Base-by-base conservation (phyloP, 2,113 vertebrate genomes). In the Neolamprologus ventralis region DNA sequence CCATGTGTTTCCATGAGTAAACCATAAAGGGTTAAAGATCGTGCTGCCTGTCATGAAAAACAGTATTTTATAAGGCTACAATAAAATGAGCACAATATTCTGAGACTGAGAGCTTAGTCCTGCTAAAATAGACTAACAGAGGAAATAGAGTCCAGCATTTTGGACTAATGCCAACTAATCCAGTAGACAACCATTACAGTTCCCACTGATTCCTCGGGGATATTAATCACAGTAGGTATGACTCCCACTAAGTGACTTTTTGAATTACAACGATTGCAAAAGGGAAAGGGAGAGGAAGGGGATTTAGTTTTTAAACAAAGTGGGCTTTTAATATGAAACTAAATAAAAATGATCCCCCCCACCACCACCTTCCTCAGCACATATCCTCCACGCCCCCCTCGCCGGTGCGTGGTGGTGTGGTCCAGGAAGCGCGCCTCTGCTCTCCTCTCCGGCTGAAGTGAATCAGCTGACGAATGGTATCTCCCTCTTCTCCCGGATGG, bases 361-460 rank as follows among this genome's bases (percentile, higher is more conserved):
- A 4, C 37, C 68, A 23, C 13, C 21, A 26, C 40, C 68, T 23
- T 7, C 60, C 49, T 28, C 21, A 23, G 42, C 57, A 54, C 31
- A 37, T 75, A 9, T 8, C 28, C 79, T 23, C 82, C 57, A 55
- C 63, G 63, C 63, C 90, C 90, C 90, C 90, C 73, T 90, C 89
- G 5, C 78, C 21, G 75, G 85, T 47, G 28, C 42, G 45, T 83
- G 60, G 92, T 97, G 96, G 97, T 96, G 94, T 92, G 88, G 87
- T 96, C 96, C 96, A 96, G 96, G 95, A 96, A 95, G 94, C 94
- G 92, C 91, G 71, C 85, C 84, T 57, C 83, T 82, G 37, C 80
- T 87, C 82, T 73, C 58, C 88, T 88, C 68, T 21, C 78, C 80
- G 47, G 83, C 87, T 91, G 86, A 80, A 80, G 92, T 91, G 92